These are phyloP conservation scores for Heliothis virescens DNA, from an alignment of 1,140 invertebrate genomes.

Conservation along the genomic window DNA sequence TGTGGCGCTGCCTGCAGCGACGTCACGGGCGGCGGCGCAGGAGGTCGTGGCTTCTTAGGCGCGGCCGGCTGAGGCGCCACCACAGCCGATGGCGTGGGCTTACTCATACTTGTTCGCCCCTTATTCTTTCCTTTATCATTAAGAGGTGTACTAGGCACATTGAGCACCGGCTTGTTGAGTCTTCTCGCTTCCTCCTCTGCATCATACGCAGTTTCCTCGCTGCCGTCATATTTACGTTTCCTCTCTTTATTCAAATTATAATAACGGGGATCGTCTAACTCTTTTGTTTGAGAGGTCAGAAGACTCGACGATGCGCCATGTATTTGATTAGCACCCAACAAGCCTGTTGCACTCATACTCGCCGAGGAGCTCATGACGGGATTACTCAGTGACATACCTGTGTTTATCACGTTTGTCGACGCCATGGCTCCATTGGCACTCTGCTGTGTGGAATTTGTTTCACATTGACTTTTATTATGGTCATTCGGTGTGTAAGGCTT, in stretches of 20 bases:
- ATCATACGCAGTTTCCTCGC: constrained; percentile 88
- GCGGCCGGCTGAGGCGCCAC: constrained; percentile 77
- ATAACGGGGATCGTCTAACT: constrained; percentile 90
- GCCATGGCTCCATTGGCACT: constrained; percentile 83
- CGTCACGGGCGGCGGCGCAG: constrained; percentile 81
- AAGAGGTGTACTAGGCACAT: constrained; percentile 86
- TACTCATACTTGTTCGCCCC: constrained; percentile 67
- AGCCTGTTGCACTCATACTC: constrained; percentile 72
- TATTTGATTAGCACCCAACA: constrained; percentile 73
- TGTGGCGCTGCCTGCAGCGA: constrained; percentile 80
- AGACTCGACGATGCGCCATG: constrained; percentile 75
- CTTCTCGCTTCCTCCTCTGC: constrained; percentile 87
- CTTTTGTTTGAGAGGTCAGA: constrained; percentile 75
- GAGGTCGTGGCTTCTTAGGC: constrained; percentile 84
- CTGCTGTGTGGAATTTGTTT: constrained; percentile 70
- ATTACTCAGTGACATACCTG: constrained; percentile 74
- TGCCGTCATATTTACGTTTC: constrained; percentile 90
- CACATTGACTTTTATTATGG: constrained; percentile 73
- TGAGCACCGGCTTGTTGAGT: constrained; percentile 83
- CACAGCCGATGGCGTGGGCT: constrained; percentile 70
- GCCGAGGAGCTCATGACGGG: constrained; percentile 72
- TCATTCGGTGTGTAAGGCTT: constrained; percentile 76
- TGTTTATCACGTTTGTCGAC: constrained; percentile 67
- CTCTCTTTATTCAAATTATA: constrained; percentile 91
- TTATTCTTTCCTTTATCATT: constrained; percentile 78